Base-by-base conservation (phyloP, 2,888 invertebrate species). In the Abrostola tripartita region DNA sequence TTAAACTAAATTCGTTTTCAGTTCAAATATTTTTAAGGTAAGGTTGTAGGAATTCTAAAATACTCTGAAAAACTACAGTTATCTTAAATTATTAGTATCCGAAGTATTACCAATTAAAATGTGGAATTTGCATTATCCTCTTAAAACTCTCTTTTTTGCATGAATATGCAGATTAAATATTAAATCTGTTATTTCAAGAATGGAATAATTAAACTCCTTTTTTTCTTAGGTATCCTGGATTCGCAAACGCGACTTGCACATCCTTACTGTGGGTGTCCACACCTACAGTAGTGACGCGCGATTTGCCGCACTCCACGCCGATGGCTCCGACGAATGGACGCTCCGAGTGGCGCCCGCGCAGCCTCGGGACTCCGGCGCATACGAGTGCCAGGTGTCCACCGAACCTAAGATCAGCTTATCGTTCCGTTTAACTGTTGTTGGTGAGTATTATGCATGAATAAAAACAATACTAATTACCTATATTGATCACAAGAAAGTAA, bases 301-400 rank as follows among this genome's bases (percentile, higher is more conserved):
- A 56, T 96, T 96, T 84, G 95, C 95, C 9, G 96, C 96, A 44
- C 93, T 96, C 8, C 96, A 96, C 84, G 95, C 95, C 2, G 95
- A 96, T 77, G 95, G 95, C 60, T 95, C 95, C 0, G 96, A 96
- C 82, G 96, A 96, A 83, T 96, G 96, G 96, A 98, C 94, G 96
- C 85, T 90, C 61, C 81, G 90, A 24, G 92, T 90, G 2, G 86
- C 96, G 80, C 96, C 92, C 0, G 92, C 96, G 58, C 96, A 96
- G 86, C 95, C 97, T 1, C 95, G 97, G 68, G 98, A 98, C 91
- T 97, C 97, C 61, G 98, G 98, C 68, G 96, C 97, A 73, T 98
- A 98, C 91, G 98, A 98, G 95, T 98, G 98, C 88, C 98, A 98
- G 95, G 97, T 98, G 75, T 98, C 98, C 82, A 98, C 98, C 35